Conservation (phyloP, 1,140 invertebrate species). For the Drosophila virilis region DNA sequence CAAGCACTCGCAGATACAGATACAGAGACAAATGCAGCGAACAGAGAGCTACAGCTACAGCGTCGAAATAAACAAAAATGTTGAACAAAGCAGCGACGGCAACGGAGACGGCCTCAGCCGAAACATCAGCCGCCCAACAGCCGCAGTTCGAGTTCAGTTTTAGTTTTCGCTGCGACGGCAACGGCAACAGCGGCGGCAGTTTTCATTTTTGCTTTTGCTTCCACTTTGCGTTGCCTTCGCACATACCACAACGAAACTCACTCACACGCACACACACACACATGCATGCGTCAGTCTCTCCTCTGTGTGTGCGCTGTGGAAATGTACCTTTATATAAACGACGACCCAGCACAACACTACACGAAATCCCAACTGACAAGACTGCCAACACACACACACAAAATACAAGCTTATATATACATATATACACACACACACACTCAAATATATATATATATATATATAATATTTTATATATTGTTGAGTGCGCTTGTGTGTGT, state of each 20-base stretch:
- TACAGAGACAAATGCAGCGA: slow-evolving; percentile 54
- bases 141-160: slow-evolving; percentile 70
- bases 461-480: slow-evolving; percentile 5
- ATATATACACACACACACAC: slow-evolving; percentile 36
- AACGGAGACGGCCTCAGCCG: slow-evolving; percentile 43
- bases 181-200: slow-evolving; percentile 48
- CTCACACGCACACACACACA: slow-evolving; percentile 20
- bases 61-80: slow-evolving; percentile 80
- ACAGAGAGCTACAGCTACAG: slow-evolving; percentile 66
- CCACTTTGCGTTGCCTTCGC: slow-evolving; percentile 61
- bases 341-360: slow-evolving; percentile 74
- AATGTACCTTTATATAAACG: slow-evolving; percentile 81
- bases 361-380: slow-evolving; percentile 81
- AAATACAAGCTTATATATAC: slow-evolving; percentile 27
- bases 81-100: slow-evolving; percentile 61
- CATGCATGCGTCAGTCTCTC: slow-evolving; percentile 44
- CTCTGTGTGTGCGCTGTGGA: slow-evolving; percentile 63
- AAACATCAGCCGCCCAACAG: slow-evolving; percentile 30
- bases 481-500: slow-evolving; percentile 47
- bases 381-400: slow-evolving; percentile 45
- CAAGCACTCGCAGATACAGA: slow-evolving; percentile 69
- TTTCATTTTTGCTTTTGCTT: slow-evolving; percentile 66
- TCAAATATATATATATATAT: slow-evolving; percentile 16
- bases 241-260: slow-evolving; percentile 65
- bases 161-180: slow-evolving; percentile 68